Base-by-base conservation (phyloP, 1,140 invertebrate genomes). In the Drosophila erecta region DNA sequence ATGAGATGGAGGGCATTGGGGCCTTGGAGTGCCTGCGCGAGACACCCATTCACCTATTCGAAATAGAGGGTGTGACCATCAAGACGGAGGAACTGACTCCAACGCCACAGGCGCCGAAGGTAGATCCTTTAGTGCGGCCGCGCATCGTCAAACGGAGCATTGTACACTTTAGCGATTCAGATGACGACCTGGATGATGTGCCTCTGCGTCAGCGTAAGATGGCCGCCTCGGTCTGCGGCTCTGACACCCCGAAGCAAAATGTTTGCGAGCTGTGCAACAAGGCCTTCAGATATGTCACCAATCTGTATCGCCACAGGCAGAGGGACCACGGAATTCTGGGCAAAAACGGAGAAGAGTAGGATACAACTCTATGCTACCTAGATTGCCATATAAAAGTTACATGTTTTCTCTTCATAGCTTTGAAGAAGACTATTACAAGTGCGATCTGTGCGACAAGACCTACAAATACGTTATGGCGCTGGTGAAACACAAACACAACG, bases 341-440 rank as follows among this genome's bases (percentile, higher is more conserved):
- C 10, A 38, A 41, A 15, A 20, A 33, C 20, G 41, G 40, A 43
- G 24, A 47, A 10, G 37, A 67, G 64, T 67, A 6, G 22, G 64
- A 20, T 10, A 37, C 8, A 11, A 20, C n/a, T 10, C 10, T 14
- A 0, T 14, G 1, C 24, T 11, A 11, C 3, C 12, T 14, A 14
- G 37, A 14, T 38, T 14, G 37, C 20, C 43, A 6, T 5, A 4
- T 46, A 8, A 17, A 51, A 35, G 22, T 24, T 24, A 24, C 24
- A 24, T 24, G 24, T 15, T 15, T 67, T 17, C 0, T 0, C 20
- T n/a, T 10, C 7, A 2, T 46, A 43, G 66, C 11, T 60, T 58
- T 6, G 50, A 43, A n/a, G 83, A 87, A n/a, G 75, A 64, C 43
- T 87, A 86, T 33, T 86, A 86, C 41, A 86, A 87, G 27, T 86